Evolutionary conservation across 2,888 invertebrate species (phyloP).

Genomic region (Rhingia campestris): DNA sequence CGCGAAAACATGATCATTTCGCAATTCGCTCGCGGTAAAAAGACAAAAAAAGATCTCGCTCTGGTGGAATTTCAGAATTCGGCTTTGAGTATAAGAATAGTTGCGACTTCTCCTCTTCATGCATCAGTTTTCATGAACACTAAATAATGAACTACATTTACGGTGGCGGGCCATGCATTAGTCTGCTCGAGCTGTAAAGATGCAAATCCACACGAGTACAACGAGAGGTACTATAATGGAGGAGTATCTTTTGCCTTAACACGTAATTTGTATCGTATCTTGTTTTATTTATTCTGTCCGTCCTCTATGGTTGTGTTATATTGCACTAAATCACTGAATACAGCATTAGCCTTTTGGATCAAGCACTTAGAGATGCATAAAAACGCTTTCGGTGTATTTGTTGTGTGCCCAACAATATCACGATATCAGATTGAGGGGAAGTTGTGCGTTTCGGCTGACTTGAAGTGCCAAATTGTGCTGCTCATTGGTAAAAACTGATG

Average conservation of each 20-base stretch:
- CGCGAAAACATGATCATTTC: slow-evolving; percentile 47
- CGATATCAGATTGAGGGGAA: background rate
- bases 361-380: slow-evolving; percentile 32
- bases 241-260: slow-evolving; percentile 39
- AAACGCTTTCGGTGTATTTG: background rate
- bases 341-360: slow-evolving; percentile 47
- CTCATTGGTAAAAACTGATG: too few species aligned
- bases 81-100: slow-evolving; percentile 74
- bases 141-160: slow-evolving; percentile 71
- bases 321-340: slow-evolving; percentile 30
- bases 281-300: too few species aligned
- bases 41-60: slow-evolving; percentile 67
- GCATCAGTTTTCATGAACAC: slow-evolving; percentile 74
- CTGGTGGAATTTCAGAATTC: slow-evolving; percentile 74
- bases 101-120: slow-evolving; percentile 74
- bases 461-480: too few species aligned
- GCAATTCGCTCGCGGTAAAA: slow-evolving; percentile 46
- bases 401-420: background rate
- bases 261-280: slow-evolving; percentile 5
- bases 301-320: slow-evolving; percentile 20
- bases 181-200: slow-evolving; percentile 2
- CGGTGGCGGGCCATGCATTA: slow-evolving; percentile 19
- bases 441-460: background rate
- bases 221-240: slow-evolving; percentile 30
- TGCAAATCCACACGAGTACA: background rate